Percentiles rank a stretch among this genome's conserved stretches.
These are phyloP conservation scores for Borostomias antarcticus DNA, from an alignment of 2,797 vertebrate genomes.

Conservation along the genomic window DNA sequence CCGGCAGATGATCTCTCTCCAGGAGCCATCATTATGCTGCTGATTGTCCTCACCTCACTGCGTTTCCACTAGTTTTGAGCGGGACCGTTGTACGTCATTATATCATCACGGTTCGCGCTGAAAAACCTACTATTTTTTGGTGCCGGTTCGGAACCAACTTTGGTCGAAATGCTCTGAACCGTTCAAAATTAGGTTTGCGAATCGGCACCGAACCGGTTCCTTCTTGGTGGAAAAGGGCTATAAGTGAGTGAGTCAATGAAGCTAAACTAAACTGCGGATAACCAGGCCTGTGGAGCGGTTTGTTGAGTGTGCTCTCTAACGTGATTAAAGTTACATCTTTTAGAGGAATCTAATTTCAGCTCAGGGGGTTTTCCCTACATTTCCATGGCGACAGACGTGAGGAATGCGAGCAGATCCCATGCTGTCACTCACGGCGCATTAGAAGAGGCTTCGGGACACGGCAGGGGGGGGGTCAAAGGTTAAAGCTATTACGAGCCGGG, in stretches of 20 bases:
- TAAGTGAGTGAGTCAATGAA: conserved; percentile 15
- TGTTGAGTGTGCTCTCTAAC: background rate
- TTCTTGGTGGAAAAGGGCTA: too few species aligned
- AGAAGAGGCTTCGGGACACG: conserved; percentile 58
- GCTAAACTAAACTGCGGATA: background rate
- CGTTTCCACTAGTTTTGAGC: too few species aligned
- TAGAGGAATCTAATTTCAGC: background rate
- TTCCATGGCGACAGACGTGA: conserved; percentile 27
- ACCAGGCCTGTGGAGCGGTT: background rate
- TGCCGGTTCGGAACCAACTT: too few species aligned
- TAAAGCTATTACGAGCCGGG: conserved; percentile 79
- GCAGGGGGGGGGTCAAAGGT: conserved; percentile 66
- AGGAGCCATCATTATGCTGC: conserved; percentile 32
- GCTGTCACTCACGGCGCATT: conserved; percentile 66
- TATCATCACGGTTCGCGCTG: too few species aligned
- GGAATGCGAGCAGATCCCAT: conserved; percentile 51
- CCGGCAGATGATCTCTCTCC: background rate
- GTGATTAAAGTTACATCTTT: background rate
- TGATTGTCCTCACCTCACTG: conserved; percentile 42
- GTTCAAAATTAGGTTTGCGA: too few species aligned
- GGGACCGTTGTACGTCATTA: too few species aligned
- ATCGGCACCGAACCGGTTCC: too few species aligned
- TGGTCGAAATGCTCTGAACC: too few species aligned
- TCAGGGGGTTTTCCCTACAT: background rate
- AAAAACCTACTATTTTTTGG: too few species aligned